Conservation (phyloP, 2,113 vertebrate species). For the Pseudorasbora parva region DNA sequence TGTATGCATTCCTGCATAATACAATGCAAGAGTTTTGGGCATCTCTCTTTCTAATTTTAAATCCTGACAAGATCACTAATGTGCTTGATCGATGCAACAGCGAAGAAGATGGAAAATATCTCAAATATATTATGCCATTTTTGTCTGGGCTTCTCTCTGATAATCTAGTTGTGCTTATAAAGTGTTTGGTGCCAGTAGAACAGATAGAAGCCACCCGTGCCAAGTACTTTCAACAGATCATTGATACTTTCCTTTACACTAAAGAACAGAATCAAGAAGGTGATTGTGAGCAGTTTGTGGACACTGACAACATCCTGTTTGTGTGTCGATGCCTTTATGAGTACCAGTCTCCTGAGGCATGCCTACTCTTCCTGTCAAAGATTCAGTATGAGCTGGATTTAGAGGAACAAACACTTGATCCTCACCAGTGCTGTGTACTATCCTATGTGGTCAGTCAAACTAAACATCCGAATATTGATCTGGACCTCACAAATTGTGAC, state of each 20-base stretch:
- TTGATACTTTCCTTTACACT: constrained; percentile 38
- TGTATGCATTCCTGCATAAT: constrained; percentile 55
- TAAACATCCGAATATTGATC: constrained; percentile 1
- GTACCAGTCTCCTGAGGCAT: constrained; percentile 45
- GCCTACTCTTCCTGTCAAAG: constrained; percentile 43
- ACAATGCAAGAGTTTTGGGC: constrained; percentile 61
- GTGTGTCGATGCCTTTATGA: constrained; percentile 58
- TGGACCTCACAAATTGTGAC: constrained; percentile 42
- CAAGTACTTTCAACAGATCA: constrained; percentile 28
- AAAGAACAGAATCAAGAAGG: constrained; percentile 16
- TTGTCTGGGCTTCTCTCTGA: constrained; percentile 52
- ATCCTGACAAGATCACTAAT: constrained; percentile 35
- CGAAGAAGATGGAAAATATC: constrained; percentile 47
- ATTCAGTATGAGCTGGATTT: constrained; percentile 44
- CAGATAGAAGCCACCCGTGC: constrained; percentile 30
- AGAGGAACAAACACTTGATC: constrained; percentile 45
- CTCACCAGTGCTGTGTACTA: constrained; percentile 55
- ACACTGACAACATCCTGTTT: constrained; percentile 49
- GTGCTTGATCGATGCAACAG: constrained; percentile 39
- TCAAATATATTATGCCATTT: constrained; percentile 54
- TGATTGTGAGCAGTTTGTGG: background rate
- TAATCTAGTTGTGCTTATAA: constrained; percentile 3
- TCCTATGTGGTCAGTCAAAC: constrained; percentile 53
- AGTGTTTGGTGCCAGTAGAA: constrained; percentile 41
- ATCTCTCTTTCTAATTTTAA: constrained; percentile 50